Conservation (phyloP, 2,888 invertebrate genomes). For the Synergus umbraculus region DNA sequence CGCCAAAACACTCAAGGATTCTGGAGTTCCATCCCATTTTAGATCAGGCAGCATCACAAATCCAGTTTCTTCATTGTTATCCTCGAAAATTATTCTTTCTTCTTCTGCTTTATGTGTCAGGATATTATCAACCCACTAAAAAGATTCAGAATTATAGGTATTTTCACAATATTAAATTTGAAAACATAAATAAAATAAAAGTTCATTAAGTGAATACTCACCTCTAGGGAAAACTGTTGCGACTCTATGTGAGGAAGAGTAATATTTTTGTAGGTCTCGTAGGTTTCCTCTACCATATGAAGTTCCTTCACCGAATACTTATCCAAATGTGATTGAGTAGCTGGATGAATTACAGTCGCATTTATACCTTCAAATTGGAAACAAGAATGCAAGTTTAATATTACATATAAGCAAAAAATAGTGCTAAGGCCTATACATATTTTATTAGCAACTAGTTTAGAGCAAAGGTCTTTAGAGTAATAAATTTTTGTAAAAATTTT, state of each 20-base stretch:
- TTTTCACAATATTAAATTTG: slow-evolving; percentile 8
- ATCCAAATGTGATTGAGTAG: slow-evolving; percentile 92
- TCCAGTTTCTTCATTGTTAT: slow-evolving; percentile 86
- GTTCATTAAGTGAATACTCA: slow-evolving; percentile 70
- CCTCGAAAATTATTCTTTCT: slow-evolving; percentile 92
- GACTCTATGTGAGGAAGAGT: slow-evolving; percentile 87
- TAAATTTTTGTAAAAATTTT: no score
- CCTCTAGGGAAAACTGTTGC: slow-evolving; percentile 89
- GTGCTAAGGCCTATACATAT: neutral
- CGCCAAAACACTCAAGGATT: slow-evolving; percentile 91
- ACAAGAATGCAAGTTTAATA: slow-evolving; percentile 45
- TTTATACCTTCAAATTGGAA: slow-evolving; percentile 85
- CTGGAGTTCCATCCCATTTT: slow-evolving; percentile 94
- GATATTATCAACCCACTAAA: slow-evolving; percentile 98
- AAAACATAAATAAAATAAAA: neutral
- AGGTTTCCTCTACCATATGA: slow-evolving; percentile 90
- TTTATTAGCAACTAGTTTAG: no score
- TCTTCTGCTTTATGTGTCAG: slow-evolving; percentile 93
- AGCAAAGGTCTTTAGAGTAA: no score
- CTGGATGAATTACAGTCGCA: slow-evolving; percentile 94
- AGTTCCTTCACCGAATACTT: slow-evolving; percentile 89
- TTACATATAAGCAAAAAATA: slow-evolving; percentile 40
- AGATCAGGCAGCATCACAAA: slow-evolving; percentile 95
- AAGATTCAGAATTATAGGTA: slow-evolving; percentile 60
- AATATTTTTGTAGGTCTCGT: slow-evolving; percentile 87